phyloP scores from a whole-genome alignment of 2,888 invertebrate species.

The Metellina segmentata region DNA sequence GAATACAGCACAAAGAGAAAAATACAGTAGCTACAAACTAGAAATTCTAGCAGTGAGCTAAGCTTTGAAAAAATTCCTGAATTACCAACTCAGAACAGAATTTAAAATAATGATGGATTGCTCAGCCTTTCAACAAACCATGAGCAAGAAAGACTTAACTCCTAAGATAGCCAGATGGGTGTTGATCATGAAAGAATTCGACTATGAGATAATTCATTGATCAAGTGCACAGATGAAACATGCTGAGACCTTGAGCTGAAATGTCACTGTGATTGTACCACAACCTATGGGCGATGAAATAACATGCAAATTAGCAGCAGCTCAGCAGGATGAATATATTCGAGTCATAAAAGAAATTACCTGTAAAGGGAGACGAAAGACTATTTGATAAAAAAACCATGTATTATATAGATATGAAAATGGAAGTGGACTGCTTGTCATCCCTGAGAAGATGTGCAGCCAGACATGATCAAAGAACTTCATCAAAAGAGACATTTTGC shows the following conservation, averaged over 20 bases:
- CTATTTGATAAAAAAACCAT: background rate
- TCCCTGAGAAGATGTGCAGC: slow-evolving; percentile 21
- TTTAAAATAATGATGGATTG: no score
- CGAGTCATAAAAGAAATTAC: background rate
- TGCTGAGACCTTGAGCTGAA: slow-evolving; percentile 44
- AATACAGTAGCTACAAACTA: no score
- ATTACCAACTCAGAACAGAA: no score
- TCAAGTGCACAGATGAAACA: slow-evolving; percentile 40
- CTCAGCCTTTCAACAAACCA: no score
- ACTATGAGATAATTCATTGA: slow-evolving; percentile 27
- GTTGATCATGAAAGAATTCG: slow-evolving; percentile 33
- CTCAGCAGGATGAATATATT: slow-evolving; percentile 32
- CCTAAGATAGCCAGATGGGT: slow-evolving; percentile 38
- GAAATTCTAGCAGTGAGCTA: no score
- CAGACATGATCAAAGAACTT: background rate
- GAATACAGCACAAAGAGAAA: no score
- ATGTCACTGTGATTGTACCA: no score
- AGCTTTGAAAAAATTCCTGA: no score
- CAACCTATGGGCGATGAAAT: background rate
- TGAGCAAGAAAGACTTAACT: no score
- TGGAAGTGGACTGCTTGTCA: slow-evolving; percentile 14
- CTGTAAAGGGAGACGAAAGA: background rate
- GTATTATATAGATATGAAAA: slow-evolving; percentile 18
- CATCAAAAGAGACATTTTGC: slow-evolving; percentile 26
- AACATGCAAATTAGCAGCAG: background rate